Conservation (phyloP, 2,797 vertebrate genomes). For the Parauchenoglanis punctatus region DNA sequence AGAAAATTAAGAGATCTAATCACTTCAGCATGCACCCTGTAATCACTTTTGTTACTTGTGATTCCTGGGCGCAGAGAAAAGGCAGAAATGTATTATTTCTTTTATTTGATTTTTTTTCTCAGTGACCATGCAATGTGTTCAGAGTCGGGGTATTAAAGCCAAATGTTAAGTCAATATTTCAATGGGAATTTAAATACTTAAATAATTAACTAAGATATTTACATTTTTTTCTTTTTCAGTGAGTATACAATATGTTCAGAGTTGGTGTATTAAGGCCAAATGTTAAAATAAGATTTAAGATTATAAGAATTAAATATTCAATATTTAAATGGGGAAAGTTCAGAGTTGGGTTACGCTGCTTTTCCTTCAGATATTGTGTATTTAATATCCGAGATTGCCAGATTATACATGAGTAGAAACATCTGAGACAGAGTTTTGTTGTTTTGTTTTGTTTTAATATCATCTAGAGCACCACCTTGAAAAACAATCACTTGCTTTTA, state of each 20-base stretch:
- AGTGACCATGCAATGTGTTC: not conserved
- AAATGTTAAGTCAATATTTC: no score
- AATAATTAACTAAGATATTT: no score
- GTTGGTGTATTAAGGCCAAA: not conserved
- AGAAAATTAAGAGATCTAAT: conserved; percentile 64
- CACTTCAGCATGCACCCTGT: conserved; percentile 64
- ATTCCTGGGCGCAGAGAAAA: not conserved
- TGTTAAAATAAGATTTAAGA: no score
- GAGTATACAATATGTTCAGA: not conserved
- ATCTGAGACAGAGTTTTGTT: no score
- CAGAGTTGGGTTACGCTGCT: not conserved
- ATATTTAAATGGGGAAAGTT: not conserved
- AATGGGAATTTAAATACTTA: no score
- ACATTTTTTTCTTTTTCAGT: no score
- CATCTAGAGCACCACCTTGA: not conserved
- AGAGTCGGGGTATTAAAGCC: not conserved
- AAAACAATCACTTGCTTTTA: not conserved
- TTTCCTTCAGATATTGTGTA: not conserved
- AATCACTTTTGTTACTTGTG: conserved; percentile 63
- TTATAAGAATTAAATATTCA: no score
- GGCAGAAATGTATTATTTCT: not conserved
- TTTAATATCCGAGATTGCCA: no score
- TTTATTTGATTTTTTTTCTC: no score
- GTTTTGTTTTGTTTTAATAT: no score
- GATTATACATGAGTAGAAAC: not conserved